phyloP scores from a whole-genome alignment of 2,888 invertebrate genomes.

The Anorthoa munda region DNA sequence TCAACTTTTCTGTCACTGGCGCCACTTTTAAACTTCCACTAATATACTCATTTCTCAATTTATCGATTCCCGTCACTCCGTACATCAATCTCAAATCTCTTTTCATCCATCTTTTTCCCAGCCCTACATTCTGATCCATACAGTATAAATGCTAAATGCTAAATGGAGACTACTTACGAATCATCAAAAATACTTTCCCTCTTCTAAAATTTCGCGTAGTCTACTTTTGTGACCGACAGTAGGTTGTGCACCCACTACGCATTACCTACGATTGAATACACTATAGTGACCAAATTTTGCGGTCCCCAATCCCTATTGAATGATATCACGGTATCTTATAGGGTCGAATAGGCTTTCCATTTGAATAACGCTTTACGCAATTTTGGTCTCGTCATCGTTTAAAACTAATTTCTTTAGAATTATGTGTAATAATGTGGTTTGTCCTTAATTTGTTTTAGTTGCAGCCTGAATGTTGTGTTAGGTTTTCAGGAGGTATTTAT shows the following conservation, averaged over 20 bases:
- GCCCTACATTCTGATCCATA: no score
- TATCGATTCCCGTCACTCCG: no score
- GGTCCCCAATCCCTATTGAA: constrained; percentile 85
- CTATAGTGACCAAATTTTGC: constrained; percentile 86
- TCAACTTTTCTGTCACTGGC: no score
- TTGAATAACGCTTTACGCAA: constrained; percentile 75
- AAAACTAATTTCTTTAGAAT: constrained; percentile 67
- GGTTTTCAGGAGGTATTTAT: no score
- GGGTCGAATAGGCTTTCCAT: constrained; percentile 79
- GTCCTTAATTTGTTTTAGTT: constrained; percentile 1
- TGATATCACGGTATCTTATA: constrained; percentile 73
- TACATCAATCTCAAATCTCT: no score
- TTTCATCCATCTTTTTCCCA: no score
- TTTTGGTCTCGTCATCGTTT: constrained; percentile 76
- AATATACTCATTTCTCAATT: no score
- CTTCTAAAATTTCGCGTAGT: no score
- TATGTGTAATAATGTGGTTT: constrained; percentile 10
- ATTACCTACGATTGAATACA: constrained; percentile 84
- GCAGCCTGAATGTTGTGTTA: background rate
- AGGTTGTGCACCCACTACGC: constrained; percentile 52
- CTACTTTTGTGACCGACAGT: constrained; percentile 13
- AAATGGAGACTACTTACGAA: no score
- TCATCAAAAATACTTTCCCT: no score
- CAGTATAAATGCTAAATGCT: no score
- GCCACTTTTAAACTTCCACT: no score